Base-by-base conservation (phyloP, 2,113 vertebrate genomes). In the Melospiza melodia region DNA sequence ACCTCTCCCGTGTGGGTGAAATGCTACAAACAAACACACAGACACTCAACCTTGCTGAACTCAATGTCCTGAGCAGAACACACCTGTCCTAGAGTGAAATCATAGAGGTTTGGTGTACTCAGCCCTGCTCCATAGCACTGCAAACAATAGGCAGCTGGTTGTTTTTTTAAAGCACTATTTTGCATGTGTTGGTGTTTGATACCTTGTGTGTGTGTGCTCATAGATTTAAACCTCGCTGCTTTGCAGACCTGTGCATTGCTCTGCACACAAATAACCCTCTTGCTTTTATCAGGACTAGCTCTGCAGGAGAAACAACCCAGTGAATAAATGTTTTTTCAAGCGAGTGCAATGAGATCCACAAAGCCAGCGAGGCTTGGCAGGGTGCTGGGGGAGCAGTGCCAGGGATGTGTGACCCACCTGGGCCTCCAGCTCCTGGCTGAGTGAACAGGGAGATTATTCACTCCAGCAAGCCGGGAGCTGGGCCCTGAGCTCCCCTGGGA, bases 171-270 rank as follows among this genome's bases (percentile, higher is more conserved):
- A 63, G 46, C 51, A 11, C 25, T 89, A n/a, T 84, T 94, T 57
- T 93, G 94, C 95, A 90, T 10, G 92, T 23, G 72, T 46, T 65
- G 69, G 15, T 85, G 85, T 83, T 83, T 8, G 63, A 49, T 84
- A 65, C 65, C 46, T 55, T 4, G 14, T 85, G 2, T 15, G 66
- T 14, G 66, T 15, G 58, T 9, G 62, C 86, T 92, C n/a, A 0
- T 37, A n/a, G 63, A 81, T 44, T 66, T 39, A 39, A 87, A 65
- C 57, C 68, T 54, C 28, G 5, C 83, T 33, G 68, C 89, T 86
- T 62, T 8, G 16, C 78, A 61, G 57, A 9, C 35, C 76, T 3
- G 2, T 2, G 41, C 11, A 0, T 12, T 5, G 66, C 81, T 66
- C 82, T 59, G 51, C 68, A 41, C 27, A 1, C 57, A 10, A 14